phyloP scores from a whole-genome alignment of 2,888 invertebrate species.

The Arctia plantaginis region DNA sequence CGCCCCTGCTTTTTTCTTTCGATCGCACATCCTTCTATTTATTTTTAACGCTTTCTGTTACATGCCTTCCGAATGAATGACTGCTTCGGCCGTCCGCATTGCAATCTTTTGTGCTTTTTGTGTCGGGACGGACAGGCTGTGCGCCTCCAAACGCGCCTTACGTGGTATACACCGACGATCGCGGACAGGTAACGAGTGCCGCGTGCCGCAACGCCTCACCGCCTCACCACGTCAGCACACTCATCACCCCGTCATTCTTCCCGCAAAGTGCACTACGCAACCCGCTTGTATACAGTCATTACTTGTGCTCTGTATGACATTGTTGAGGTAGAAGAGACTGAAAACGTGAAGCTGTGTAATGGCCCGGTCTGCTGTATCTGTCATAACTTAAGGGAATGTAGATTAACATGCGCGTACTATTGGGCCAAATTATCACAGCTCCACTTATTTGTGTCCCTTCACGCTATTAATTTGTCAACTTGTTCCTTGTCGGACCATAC shows the following conservation, averaged over 20 bases:
- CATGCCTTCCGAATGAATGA: conserved; percentile 87
- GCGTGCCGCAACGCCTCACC: conserved; percentile 59
- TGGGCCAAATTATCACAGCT: conserved; percentile 5
- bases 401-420: not conserved
- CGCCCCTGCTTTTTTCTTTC: conserved; percentile 70
- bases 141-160: conserved; percentile 96
- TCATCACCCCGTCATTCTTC: conserved; percentile 22
- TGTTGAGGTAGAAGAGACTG: not conserved
- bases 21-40: conserved; percentile 82
- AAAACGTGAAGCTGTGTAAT: not conserved
- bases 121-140: conserved; percentile 85
- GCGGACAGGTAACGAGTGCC: conserved; percentile 95
- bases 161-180: conserved; percentile 98
- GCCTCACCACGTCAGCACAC: conserved; percentile 33
- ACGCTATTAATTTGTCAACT: conserved; percentile 19
- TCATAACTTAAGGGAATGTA: not conserved
- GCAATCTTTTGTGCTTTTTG: conserved; percentile 84
- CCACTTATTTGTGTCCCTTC: conserved; percentile 20
- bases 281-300: conserved; percentile 10
- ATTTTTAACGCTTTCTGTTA: conserved; percentile 86
- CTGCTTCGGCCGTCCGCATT: conserved; percentile 84
- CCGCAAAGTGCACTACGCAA: conserved; percentile 6
- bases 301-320: not conserved
- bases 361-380: not conserved
- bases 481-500: not conserved